Evolutionary conservation across 1,140 invertebrate genomes (phyloP).

Genomic region (Drosophila sproati): DNA sequence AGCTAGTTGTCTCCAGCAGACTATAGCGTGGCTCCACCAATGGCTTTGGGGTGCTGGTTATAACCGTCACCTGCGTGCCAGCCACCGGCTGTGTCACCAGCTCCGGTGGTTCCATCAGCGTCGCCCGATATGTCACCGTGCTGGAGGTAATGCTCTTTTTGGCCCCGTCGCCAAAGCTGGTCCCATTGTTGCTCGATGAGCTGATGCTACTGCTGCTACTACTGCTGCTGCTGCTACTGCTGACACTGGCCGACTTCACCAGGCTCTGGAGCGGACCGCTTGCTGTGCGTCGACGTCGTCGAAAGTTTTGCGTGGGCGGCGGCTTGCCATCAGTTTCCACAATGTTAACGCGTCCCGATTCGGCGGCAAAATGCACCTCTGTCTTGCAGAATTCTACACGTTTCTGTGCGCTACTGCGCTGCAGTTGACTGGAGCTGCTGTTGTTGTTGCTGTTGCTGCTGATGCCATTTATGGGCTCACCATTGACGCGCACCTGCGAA

Average conservation of each 20-base stretch:
- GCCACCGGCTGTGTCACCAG: constrained; percentile 52
- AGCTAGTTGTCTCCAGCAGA: constrained; percentile 45
- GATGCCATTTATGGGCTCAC: constrained; percentile 25
- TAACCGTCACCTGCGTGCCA: constrained; percentile 64
- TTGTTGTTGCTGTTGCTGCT: constrained; percentile 58
- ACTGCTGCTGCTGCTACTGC: constrained; percentile 15
- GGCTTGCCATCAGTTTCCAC: constrained; percentile 94
- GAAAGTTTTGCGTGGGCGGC: constrained; percentile 91
- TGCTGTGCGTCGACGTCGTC: constrained; percentile 87
- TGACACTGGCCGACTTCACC: constrained; percentile 68
- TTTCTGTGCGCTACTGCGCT: constrained; percentile 85
- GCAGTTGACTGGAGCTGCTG: constrained; percentile 77
- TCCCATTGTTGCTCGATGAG: constrained; percentile 49
- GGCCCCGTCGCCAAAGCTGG: constrained; percentile 67
- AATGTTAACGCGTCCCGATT: constrained; percentile 92
- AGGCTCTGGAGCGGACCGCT: constrained; percentile 76
- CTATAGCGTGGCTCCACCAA: constrained; percentile 55
- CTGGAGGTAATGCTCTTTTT: constrained; percentile 51
- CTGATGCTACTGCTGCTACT: constrained; percentile 16
- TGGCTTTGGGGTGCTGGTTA: constrained; percentile 52
- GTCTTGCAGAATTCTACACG: constrained; percentile 94
- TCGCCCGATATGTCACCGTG: constrained; percentile 73
- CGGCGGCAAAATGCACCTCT: constrained; percentile 93
- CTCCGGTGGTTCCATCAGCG: constrained; percentile 70
- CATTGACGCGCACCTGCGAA: constrained; percentile 71